These are phyloP conservation scores for Lissonota sp. DNA, from an alignment of 2,888 invertebrate genomes.

Conservation along the genomic window DNA sequence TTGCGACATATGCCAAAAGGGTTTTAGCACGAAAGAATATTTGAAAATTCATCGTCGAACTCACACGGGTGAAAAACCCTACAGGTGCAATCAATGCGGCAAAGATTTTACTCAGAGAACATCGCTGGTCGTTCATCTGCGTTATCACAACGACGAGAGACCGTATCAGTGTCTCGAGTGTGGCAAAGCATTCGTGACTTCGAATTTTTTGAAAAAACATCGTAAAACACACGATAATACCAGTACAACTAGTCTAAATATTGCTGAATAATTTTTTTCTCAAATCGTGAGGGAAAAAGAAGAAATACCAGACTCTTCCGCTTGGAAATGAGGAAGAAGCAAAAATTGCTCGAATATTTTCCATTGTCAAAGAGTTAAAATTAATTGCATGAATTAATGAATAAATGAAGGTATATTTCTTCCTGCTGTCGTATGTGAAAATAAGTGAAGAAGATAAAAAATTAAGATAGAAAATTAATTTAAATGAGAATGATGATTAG, in stretches of 20 bases:
- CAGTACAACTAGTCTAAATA: conserved; percentile 45
- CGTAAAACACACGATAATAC: conserved; percentile 69
- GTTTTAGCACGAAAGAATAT: conserved; percentile 74
- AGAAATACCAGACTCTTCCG: background rate
- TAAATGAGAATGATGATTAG: too few relatives aligned
- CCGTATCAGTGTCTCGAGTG: conserved; percentile 77
- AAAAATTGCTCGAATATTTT: background rate
- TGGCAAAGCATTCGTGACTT: conserved; percentile 77
- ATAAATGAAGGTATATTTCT: background rate
- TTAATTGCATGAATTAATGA: background rate
- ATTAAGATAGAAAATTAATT: too few relatives aligned
- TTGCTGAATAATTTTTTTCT: conserved; percentile 54
- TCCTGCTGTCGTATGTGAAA: too few relatives aligned
- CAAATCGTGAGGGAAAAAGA: background rate
- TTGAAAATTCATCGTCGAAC: conserved; percentile 75
- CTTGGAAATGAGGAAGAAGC: background rate
- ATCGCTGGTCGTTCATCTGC: conserved; percentile 76
- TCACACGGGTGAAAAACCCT: conserved; percentile 79
- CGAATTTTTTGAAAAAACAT: conserved; percentile 76
- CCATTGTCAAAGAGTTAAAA: background rate
- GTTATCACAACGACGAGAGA: conserved; percentile 78
- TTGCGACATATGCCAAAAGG: conserved; percentile 75
- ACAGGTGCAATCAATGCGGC: conserved; percentile 79
- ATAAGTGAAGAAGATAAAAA: too few relatives aligned
- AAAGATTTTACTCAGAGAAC: conserved; percentile 79